Percentiles rank a stretch among this genome's conserved stretches.
phyloP scores from a whole-genome alignment of 1,140 invertebrate species.

The Aporrectodea caliginosa region DNA sequence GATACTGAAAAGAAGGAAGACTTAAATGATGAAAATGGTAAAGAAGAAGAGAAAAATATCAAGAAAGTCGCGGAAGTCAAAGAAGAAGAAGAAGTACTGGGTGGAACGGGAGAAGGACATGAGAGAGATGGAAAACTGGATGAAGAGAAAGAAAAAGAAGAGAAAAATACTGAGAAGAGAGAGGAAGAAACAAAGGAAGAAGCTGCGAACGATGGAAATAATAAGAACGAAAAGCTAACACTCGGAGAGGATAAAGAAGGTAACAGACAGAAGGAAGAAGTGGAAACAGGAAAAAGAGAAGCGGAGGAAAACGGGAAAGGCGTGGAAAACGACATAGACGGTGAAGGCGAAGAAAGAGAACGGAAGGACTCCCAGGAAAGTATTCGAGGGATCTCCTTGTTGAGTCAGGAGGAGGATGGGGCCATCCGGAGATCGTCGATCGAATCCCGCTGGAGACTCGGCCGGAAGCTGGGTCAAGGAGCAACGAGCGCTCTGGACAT shows the following conservation, averaged over 20 bases:
- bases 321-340: too few relatives aligned
- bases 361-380: background rate
- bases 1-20: background rate
- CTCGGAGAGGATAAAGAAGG: too few relatives aligned
- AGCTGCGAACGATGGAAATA: background rate
- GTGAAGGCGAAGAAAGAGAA: background rate
- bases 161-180: background rate
- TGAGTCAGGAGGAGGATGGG: background rate
- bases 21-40: background rate
- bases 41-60: background rate
- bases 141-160: background rate
- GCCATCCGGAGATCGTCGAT: background rate
- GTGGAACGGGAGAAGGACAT: background rate
- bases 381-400: background rate
- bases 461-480: background rate
- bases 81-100: background rate
- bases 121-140: background rate
- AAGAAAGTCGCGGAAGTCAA: background rate
- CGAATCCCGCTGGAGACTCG: background rate
- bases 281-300: background rate
- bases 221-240: too few relatives aligned
- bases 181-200: background rate
- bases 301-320: background rate
- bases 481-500: slow-evolving; percentile 12
- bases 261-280: too few relatives aligned